A percentile compares a stretch with the other conserved stretches of the same genome.
Evolutionary conservation across 2,797 vertebrate genomes (phyloP).

Genomic region (Sciurus vulgaris): DNA sequence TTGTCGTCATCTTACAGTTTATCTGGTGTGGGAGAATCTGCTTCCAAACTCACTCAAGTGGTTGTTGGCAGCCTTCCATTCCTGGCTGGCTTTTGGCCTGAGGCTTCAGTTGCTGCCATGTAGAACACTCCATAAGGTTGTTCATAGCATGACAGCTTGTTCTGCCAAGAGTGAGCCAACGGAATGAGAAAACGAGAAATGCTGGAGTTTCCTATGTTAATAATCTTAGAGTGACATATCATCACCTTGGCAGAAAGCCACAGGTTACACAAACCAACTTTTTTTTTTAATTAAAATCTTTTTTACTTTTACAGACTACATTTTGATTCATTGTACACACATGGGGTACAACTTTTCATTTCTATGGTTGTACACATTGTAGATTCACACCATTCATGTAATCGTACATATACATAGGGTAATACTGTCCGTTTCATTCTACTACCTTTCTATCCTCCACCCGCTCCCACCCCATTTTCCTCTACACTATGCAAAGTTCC

Average conservation of each 20-base stretch:
- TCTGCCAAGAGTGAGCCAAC: background rate
- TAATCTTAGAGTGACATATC: background rate
- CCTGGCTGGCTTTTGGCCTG: background rate
- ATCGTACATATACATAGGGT: too few relatives aligned
- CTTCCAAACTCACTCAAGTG: background rate
- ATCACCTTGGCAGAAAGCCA: background rate
- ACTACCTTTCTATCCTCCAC: too few relatives aligned
- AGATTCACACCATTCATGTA: too few relatives aligned
- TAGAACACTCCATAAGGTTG: background rate
- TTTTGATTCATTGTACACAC: too few relatives aligned
- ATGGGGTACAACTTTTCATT: too few relatives aligned
- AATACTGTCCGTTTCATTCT: too few relatives aligned
- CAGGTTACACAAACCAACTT: background rate
- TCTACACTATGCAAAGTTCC: too few relatives aligned
- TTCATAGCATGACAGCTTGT: background rate
- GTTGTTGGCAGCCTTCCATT: background rate
- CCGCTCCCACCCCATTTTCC: too few relatives aligned
- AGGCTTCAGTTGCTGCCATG: background rate
- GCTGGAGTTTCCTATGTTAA: too few relatives aligned
- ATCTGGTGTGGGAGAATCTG: background rate
- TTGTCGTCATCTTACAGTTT: background rate
- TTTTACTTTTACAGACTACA: too few relatives aligned
- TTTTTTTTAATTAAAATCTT: too few relatives aligned
- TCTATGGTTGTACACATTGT: too few relatives aligned
- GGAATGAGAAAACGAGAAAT: background rate